phyloP scores from a whole-genome alignment of 2,888 invertebrate species.

The Melanostoma scalare region DNA sequence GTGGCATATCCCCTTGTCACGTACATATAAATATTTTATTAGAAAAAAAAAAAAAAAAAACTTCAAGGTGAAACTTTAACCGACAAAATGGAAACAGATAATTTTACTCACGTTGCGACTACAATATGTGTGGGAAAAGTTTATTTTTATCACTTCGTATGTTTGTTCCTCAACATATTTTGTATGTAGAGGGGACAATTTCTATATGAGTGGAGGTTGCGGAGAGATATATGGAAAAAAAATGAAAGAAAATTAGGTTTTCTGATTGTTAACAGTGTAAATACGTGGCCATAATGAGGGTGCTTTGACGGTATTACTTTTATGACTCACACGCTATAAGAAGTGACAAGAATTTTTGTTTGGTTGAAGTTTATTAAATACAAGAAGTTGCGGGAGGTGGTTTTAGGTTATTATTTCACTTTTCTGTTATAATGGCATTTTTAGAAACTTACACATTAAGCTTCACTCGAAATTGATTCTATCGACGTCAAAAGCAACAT shows the following conservation, averaged over 20 bases:
- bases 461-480: too few species aligned
- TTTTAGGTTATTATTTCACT: too few species aligned
- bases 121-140: slow-evolving; percentile 58
- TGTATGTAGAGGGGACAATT: neutral
- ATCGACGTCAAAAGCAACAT: too few species aligned
- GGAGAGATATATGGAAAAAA: neutral
- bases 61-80: slow-evolving; percentile 27
- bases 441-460: too few species aligned
- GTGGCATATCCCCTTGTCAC: slow-evolving; percentile 6
- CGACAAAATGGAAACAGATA: slow-evolving; percentile 36
- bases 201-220: slow-evolving; percentile 17
- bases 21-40: slow-evolving; percentile 37
- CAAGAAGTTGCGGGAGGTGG: too few species aligned
- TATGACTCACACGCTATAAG: slow-evolving; percentile 3
- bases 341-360: slow-evolving; percentile 7
- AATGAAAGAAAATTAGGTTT: slow-evolving; percentile 21
- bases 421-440: too few species aligned
- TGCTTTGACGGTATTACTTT: slow-evolving; percentile 19
- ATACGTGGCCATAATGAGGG: slow-evolving; percentile 15
- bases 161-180: neutral
- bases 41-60: slow-evolving; percentile 8
- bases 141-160: slow-evolving; percentile 53
- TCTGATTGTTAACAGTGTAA: slow-evolving; percentile 14
- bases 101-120: slow-evolving; percentile 55
- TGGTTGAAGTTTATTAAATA: too few species aligned